Base-by-base conservation (phyloP, 1,140 invertebrate genomes). In the Luehdorfia chinensis region DNA sequence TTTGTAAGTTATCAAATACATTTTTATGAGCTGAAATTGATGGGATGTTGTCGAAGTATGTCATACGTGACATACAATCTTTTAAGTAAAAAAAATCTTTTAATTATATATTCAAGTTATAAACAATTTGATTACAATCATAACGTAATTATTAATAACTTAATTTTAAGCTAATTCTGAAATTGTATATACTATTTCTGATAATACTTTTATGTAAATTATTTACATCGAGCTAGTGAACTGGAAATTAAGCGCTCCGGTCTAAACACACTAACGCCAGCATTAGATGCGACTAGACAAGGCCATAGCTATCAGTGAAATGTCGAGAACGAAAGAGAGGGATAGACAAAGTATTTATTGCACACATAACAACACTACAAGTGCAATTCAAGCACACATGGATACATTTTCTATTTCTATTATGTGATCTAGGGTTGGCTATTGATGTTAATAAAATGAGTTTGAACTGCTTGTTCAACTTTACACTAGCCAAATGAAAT, bases 221-320 rank as follows among this genome's bases (percentile, higher is more conserved):
- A 47, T 28, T 28, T 15, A 45, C 32, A 36, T 39, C 41, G 47
- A 32, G 50, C 64, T 16, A 73, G 71, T 66, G 48, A 68, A 66
- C 67, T 44, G 69, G 55, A 50, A 31, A 41, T 49, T 33, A 27
- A 54, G 23, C 41, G 44, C 34, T 31, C 21, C 43, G 33, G 50
- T 74, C 56, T 77, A 70, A 85, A 85, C 77, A 55, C 67, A 76
- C 78, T 81, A 83, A 83, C 51, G 72, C 78, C 71, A 75, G 78
- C 75, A 81, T 85, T 85, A 85, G 81, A 85, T 85, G 81, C 77
- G 75, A 85, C 77, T 83, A 85, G 81, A 85, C 81, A 83, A 85
- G 81, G 81, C 81, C 81, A 81, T 66, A 79, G 72, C 76, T 85
- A 85, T 85, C 81, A 85, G 78, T 85, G 76, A 85, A 85, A 85